Conservation (phyloP, 2,797 vertebrate genomes). For the Acrocephalus scirpaceus region DNA sequence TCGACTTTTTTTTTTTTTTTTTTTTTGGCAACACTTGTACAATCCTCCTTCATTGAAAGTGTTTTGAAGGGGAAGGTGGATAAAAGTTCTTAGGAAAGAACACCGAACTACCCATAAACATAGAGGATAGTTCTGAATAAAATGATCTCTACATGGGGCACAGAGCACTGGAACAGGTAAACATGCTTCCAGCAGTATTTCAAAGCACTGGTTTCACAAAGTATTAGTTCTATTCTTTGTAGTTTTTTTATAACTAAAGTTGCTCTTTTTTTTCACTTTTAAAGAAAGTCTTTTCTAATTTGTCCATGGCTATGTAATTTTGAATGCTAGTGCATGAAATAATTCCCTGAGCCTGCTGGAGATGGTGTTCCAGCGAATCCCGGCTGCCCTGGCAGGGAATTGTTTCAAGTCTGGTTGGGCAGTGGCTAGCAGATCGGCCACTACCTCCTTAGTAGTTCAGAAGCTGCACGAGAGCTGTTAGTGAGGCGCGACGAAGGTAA, state of each 20-base stretch:
- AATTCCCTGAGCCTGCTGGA: too few relatives aligned
- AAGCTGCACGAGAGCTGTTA: too few relatives aligned
- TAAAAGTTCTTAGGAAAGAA: not conserved
- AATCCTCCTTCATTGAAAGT: not conserved
- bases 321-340: not conserved
- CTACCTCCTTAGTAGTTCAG: too few relatives aligned
- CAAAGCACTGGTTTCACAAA: not conserved
- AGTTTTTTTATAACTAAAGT: not conserved
- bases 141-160: not conserved
- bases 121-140: not conserved
- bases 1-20: not conserved
- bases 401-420: too few relatives aligned
- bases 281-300: not conserved
- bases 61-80: not conserved
- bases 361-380: too few relatives aligned
- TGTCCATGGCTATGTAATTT: not conserved
- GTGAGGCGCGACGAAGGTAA: too few relatives aligned
- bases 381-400: too few relatives aligned
- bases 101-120: not conserved
- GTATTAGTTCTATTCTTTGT: not conserved
- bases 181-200: not conserved
- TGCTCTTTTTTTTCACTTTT: not conserved
- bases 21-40: not conserved
- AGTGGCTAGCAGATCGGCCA: too few relatives aligned
- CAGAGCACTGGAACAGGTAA: not conserved